Base-by-base conservation (phyloP, 2,113 vertebrate genomes). In the Phrynosoma blainvillii region DNA sequence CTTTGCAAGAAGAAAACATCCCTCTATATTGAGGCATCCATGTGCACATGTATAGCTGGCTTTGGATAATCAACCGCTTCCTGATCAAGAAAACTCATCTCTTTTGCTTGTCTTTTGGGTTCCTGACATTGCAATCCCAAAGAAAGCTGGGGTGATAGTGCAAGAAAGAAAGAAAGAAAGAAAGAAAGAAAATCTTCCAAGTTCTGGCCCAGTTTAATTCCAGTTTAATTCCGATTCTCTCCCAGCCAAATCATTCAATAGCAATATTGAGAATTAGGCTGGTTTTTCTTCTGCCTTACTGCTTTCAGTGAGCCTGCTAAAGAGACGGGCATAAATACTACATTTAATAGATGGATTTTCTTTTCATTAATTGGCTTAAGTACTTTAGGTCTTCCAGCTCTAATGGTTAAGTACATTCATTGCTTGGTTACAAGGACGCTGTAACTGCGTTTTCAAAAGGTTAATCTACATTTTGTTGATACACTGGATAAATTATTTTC, bases 281-380 rank as follows among this genome's bases (percentile, higher is more conserved):
- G 4, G 36, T 1, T 54, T 84, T 76, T 47, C 83, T 12, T 54
- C 30, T n/a, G 78, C 59, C 14, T 20, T n/a, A 32, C 54, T 90
- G 86, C 74, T 47, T 2, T 54, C 54, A 2, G 13, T 30, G 32
- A 87, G 78, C n/a, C 52, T 23, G 75, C 84, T 52, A 66, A 74
- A 21, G 80, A 80, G n/a, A 80, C 5, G 47, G 62, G 30, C 82
- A 86, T 54, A 59, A 25, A 68, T 86, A 27, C 1, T 21, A 27
- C 75, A 66, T 87, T 83, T 73, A 66, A 82, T 0, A 71, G 42
- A 88, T 78, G 2, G 23, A 21, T 11, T 27, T 74, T 89, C 86
- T 84, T 52, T 84, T 89, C n/a, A 82, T 88, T 87, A 89, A 79
- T 65, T 89, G n/a, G 25, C 85, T 86, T 70, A 86, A 47, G 68